phyloP scores from a whole-genome alignment of 1,140 invertebrate species.

The Caenorhabditis latens region DNA sequence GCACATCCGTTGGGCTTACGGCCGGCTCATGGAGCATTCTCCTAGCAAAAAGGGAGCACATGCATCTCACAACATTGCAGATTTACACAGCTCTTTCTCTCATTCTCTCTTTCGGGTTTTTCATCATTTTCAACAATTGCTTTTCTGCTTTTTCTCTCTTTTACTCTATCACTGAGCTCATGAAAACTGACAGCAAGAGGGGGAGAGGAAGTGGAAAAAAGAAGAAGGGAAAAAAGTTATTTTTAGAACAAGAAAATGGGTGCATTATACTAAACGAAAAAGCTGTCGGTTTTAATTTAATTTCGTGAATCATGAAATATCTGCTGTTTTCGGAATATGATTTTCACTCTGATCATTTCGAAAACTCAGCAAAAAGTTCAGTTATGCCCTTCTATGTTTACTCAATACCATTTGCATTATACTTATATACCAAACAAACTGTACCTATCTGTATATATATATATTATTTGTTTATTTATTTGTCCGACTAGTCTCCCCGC shows the following conservation, averaged over 20 bases:
- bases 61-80: constrained; percentile 38
- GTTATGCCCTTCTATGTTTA: not conserved
- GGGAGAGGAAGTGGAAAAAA: constrained; percentile 26
- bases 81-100: constrained; percentile 42
- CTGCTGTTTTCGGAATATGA: too few species aligned
- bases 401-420: constrained; percentile 44
- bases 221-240: not conserved
- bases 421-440: constrained; percentile 14
- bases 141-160: constrained; percentile 26
- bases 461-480: constrained; percentile 23
- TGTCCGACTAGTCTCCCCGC: constrained; percentile 10
- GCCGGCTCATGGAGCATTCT: constrained; percentile 19
- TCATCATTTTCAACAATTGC: constrained; percentile 47
- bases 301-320: too few species aligned
- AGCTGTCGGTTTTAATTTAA: too few species aligned
- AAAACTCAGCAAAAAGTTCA: not conserved
- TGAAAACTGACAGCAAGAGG: constrained; percentile 44
- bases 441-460: constrained; percentile 28
- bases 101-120: constrained; percentile 15
- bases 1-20: not conserved
- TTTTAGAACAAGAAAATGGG: constrained; percentile 22
- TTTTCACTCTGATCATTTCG: not conserved
- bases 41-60: constrained; percentile 10
- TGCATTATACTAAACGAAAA: not conserved
- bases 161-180: constrained; percentile 39